Base-by-base conservation (phyloP, 1,140 invertebrate genomes). In the Drosophila bipectinata region DNA sequence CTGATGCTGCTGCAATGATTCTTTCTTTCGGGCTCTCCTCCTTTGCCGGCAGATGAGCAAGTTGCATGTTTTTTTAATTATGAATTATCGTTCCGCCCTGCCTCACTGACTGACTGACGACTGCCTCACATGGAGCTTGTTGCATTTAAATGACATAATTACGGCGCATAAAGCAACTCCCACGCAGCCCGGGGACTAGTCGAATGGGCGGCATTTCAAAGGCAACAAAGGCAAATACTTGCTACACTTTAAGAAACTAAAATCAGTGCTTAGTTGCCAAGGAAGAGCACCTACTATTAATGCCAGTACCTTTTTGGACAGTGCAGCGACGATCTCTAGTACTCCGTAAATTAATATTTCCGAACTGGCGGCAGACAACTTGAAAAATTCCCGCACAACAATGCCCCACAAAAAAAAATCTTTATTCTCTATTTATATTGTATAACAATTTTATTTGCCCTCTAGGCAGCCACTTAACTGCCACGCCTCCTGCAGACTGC, bases 81-180 rank as follows among this genome's bases (percentile, higher is more conserved):
- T 85, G 82, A 85, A 85, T 85, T 85, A 85, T 85, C 83, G 83
- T 79, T 80, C 63, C 48, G 68, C 60, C 48, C 63, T 71, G 51
- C 44, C 64, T 73, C 48, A 8, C 57, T 48, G 51, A 3, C 60
- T 76, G 61, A 21, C 52, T 63, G 49, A 61, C 18, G 18, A 1
- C 37, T 64, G 72, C 15, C 32, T 59, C 61, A 54, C 39, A 64
- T 69, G 56, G 39, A 79, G 83, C 83, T 87, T 87, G 83, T 87
- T 87, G 83, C 83, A 87, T 87, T 88, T 87, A 87, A 87, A 87
- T 87, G 83, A 87, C 83, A 87, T 87, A 87, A 87, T 87, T 87
- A 87, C 83, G 83, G 84, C 71, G 72, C 76, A 88, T 77, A 88
- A 87, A 79, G 75, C 63, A 78, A 87, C 82, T 87, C 82, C 83